phyloP scores from a whole-genome alignment of 1,140 invertebrate genomes.

The Hyles euphorbiae region DNA sequence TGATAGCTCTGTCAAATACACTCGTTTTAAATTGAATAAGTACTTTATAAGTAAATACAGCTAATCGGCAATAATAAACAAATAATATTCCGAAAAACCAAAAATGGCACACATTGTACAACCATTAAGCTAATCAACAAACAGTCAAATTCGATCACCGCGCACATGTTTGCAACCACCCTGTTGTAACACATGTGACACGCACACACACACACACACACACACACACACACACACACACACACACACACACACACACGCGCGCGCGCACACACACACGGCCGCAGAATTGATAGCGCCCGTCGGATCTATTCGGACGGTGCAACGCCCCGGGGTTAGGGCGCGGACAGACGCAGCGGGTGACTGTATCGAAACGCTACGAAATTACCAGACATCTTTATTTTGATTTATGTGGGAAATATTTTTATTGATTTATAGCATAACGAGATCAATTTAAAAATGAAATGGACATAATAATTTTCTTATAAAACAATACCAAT shows the following conservation, averaged over 20 bases:
- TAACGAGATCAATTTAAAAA: too few species aligned
- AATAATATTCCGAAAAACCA: not conserved
- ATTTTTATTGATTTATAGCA: too few species aligned
- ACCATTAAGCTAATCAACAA: not conserved
- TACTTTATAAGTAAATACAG: too few species aligned
- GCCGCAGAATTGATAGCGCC: constrained; percentile 46
- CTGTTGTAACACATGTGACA: constrained; percentile 42
- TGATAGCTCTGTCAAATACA: too few species aligned
- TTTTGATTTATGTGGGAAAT: too few species aligned
- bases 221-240: constrained; percentile 24
- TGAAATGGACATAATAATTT: too few species aligned
- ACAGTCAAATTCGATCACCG: not conserved
- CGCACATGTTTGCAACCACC: constrained; percentile 11
- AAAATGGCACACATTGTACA: not conserved
- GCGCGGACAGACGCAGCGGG: constrained; percentile 23
- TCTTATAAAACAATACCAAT: too few species aligned
- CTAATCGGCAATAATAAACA: not conserved
- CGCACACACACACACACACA: constrained; percentile 27
- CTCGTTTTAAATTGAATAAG: too few species aligned
- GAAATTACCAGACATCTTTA: too few species aligned
- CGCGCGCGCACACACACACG: constrained; percentile 26
- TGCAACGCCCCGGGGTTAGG: constrained; percentile 56
- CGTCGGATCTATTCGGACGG: constrained; percentile 59
- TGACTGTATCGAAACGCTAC: too few species aligned
- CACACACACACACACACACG: too few species aligned